These are phyloP conservation scores for Aythya baeri DNA, from an alignment of 2,113 vertebrate species.

Conservation along the genomic window DNA sequence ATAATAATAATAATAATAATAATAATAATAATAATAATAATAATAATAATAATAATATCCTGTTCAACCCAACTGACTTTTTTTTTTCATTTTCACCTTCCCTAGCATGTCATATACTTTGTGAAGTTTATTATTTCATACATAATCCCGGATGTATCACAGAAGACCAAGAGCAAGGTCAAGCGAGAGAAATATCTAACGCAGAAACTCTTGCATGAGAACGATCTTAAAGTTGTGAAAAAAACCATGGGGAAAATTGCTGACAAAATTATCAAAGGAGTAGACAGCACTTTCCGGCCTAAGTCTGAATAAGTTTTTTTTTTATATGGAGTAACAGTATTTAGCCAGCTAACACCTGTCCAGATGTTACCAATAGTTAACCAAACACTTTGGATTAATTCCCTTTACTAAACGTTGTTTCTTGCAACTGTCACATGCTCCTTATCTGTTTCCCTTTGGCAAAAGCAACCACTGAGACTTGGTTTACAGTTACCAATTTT, in stretches of 20 bases:
- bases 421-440: neutral
- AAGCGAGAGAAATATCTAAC: constrained; percentile 92
- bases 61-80: neutral
- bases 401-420: neutral
- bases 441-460: neutral
- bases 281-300: constrained; percentile 39
- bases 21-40: neutral
- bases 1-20: neutral
- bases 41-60: neutral
- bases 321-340: neutral
- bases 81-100: constrained; percentile 55
- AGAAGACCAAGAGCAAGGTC: constrained; percentile 87
- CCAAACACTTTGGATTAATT: neutral
- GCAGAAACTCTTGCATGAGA: constrained; percentile 89
- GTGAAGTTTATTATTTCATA: constrained; percentile 92
- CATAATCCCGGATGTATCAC: constrained; percentile 87
- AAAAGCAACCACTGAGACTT: neutral
- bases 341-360: neutral
- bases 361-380: neutral
- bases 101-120: constrained; percentile 90
- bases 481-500: neutral
- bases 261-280: constrained; percentile 27
- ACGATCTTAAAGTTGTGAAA: constrained; percentile 82
- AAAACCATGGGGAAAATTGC: constrained; percentile 73
- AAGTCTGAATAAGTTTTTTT: constrained; percentile 69